phyloP scores from a whole-genome alignment of 2,888 invertebrate genomes.

The Lithophane leautieri region DNA sequence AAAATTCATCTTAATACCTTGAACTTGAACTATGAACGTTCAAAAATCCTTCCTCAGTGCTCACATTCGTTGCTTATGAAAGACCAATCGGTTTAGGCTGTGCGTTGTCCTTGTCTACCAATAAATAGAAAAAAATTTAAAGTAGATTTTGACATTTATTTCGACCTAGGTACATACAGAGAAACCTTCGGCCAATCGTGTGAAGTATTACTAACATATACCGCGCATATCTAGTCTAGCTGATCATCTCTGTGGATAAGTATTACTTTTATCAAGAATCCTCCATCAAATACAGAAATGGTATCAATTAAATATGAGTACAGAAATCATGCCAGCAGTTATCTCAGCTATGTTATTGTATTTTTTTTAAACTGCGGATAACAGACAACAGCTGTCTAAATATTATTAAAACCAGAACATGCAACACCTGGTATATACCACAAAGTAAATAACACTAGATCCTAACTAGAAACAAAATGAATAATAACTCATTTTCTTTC shows the following conservation, averaged over 20 bases:
- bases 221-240: neutral
- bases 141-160: neutral
- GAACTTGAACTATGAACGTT: no score
- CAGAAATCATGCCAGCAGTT: neutral
- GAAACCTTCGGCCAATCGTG: neutral
- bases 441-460: neutral
- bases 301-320: neutral
- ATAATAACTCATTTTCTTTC: slow-evolving; percentile 34
- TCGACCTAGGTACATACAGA: neutral
- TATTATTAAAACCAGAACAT: neutral
- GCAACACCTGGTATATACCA: neutral
- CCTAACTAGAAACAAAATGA: slow-evolving; percentile 28
- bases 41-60: neutral
- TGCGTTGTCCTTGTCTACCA: neutral
- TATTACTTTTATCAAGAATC: neutral
- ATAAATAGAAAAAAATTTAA: neutral
- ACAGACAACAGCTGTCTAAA: slow-evolving; percentile 4
- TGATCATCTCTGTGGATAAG: neutral
- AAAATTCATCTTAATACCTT: neutral
- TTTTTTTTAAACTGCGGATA: neutral
- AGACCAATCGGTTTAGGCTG: neutral
- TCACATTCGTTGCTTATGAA: neutral
- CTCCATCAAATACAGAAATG: neutral
- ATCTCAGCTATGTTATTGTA: neutral
- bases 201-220: slow-evolving; percentile 3